phyloP scores from a whole-genome alignment of 1,140 invertebrate species.

The Platyscapa corneri region DNA sequence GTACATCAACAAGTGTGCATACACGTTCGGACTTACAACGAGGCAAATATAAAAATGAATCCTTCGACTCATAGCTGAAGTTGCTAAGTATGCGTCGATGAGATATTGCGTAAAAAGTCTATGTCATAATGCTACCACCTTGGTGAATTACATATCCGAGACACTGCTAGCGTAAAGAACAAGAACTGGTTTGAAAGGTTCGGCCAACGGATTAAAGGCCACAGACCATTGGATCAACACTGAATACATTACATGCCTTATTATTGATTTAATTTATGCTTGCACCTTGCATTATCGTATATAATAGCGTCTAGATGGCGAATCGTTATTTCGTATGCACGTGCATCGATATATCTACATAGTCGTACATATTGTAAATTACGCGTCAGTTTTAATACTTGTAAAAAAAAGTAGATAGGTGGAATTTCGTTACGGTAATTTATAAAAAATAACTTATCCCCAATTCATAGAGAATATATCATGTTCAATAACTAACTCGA shows the following conservation, averaged over 20 bases:
- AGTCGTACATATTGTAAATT: neutral
- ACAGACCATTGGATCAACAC: conserved; percentile 10
- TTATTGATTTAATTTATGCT: conserved; percentile 40
- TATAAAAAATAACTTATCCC: no score
- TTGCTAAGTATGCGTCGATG: neutral
- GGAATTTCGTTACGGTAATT: no score
- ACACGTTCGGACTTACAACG: no score
- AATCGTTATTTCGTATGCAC: neutral
- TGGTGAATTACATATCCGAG: conserved; percentile 35
- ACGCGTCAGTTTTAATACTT: no score
- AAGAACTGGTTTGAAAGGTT: conserved; percentile 48
- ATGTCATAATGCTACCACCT: conserved; percentile 25
- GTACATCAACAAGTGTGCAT: neutral
- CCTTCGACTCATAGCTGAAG: no score
- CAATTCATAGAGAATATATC: no score
- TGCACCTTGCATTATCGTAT: conserved; percentile 54
- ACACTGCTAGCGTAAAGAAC: conserved; percentile 1
- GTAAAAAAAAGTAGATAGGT: no score
- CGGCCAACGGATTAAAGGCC: conserved; percentile 19
- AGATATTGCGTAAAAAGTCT: conserved; percentile 34
- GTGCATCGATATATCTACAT: neutral
- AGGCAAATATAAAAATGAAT: neutral
- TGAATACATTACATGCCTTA: conserved; percentile 34
- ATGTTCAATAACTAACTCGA: no score
- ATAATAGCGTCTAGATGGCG: conserved; percentile 48